Percentiles rank a stretch among this genome's conserved stretches.
Conservation (phyloP, 1,140 invertebrate species). For the Charaxes varanes region DNA sequence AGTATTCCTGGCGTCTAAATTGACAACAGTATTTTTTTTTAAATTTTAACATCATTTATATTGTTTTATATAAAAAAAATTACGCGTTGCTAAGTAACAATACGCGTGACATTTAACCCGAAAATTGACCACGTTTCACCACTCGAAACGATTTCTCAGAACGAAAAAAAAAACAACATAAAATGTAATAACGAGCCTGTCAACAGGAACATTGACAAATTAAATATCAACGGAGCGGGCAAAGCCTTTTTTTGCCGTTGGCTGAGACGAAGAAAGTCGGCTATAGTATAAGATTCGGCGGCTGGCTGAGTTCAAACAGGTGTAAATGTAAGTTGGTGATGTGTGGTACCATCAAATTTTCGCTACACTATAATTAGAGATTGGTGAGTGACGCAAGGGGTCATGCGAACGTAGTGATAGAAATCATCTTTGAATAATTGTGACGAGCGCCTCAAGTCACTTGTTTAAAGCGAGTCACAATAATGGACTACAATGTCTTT, state of each 20-base stretch:
- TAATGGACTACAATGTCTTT: too few species aligned
- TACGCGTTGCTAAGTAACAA: too few species aligned
- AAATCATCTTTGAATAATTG: slow-evolving; percentile 34
- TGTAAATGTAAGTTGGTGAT: slow-evolving; percentile 13
- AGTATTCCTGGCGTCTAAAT: too few species aligned
- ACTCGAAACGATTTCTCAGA: slow-evolving; percentile 24
- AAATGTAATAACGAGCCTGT: slow-evolving; percentile 22
- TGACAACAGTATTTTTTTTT: too few species aligned
- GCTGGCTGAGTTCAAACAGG: background rate
- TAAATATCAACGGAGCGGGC: slow-evolving; percentile 17
- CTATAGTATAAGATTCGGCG: background rate
- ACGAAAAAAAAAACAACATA: slow-evolving; percentile 16
- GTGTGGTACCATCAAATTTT: slow-evolving; percentile 24
- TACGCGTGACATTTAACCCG: slow-evolving; percentile 20
- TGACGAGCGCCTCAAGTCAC: slow-evolving; percentile 24
- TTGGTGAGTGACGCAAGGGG: slow-evolving; percentile 42
- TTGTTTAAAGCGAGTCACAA: too few species aligned
- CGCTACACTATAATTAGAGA: slow-evolving; percentile 29
- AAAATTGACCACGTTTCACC: slow-evolving; percentile 6
- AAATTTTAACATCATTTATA: too few species aligned
- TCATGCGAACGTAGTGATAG: slow-evolving; percentile 59
- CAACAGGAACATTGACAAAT: slow-evolving; percentile 27
- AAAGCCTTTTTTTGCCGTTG: slow-evolving; percentile 19
- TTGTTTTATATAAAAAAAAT: too few species aligned
- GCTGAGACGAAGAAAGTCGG: slow-evolving; percentile 9